A percentile compares a stretch with the other conserved stretches of the same genome.
phyloP scores from a whole-genome alignment of 2,888 invertebrate genomes.

The Zeuzera pyrina region DNA sequence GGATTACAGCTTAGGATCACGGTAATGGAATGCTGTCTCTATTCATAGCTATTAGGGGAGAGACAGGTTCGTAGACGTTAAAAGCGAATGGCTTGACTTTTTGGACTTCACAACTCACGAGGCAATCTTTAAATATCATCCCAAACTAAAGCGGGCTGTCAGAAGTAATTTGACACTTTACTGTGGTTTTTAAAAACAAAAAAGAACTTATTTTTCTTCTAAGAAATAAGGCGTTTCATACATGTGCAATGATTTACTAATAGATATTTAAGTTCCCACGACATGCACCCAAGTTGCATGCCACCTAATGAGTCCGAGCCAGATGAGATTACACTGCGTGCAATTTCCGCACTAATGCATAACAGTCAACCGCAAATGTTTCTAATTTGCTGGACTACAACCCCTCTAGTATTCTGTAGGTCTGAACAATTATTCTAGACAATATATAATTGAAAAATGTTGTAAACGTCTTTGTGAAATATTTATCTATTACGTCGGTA shows the following conservation, averaged over 20 bases:
- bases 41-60: conserved; percentile 30
- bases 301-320: conserved; percentile 46
- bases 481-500: no score
- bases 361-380: conserved; percentile 48
- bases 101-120: conserved; percentile 14
- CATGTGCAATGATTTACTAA: conserved; percentile 33
- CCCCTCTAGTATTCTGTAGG: no score
- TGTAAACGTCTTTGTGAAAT: no score
- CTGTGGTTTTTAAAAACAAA: conserved; percentile 24
- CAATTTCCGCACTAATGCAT: conserved; percentile 57
- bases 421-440: no score
- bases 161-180: conserved; percentile 25
- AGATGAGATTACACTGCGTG: conserved; percentile 52
- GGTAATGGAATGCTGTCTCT: conserved; percentile 21
- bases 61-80: conserved; percentile 24
- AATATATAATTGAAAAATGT: no score
- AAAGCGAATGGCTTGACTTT: conserved; percentile 20
- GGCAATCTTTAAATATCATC: conserved; percentile 28
- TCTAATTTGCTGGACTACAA: no score
- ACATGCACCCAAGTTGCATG: conserved; percentile 33
- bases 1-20: conserved; percentile 21
- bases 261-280: conserved; percentile 45
- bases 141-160: conserved; percentile 32
- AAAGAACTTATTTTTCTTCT: no score
- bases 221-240: conserved; percentile 27